These are phyloP conservation scores for Python bivittatus DNA, from an alignment of 2,113 vertebrate genomes.

Conservation along the genomic window DNA sequence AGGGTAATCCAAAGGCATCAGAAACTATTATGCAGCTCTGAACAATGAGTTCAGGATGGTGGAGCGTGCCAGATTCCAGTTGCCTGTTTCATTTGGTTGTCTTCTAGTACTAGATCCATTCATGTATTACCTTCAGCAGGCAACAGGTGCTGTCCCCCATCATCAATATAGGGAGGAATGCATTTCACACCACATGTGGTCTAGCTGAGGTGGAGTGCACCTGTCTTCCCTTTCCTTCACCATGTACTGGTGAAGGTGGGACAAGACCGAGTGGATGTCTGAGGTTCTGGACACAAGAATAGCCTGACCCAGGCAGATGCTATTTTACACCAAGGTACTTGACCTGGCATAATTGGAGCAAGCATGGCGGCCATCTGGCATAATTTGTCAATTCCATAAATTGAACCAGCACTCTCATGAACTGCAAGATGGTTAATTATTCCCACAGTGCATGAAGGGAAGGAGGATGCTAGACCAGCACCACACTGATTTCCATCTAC, in stretches of 20 bases:
- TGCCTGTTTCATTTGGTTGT: not conserved
- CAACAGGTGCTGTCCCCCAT: not conserved
- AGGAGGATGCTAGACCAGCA: not conserved
- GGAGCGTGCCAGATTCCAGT: not conserved
- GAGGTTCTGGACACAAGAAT: not conserved
- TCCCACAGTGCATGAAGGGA: not conserved
- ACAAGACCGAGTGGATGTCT: not conserved
- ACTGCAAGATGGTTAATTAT: not conserved
- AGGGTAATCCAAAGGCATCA: not conserved
- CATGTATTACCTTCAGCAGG: not conserved
- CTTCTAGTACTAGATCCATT: not conserved
- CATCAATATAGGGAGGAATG: not conserved
- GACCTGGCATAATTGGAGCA: not conserved
- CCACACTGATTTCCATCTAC: not conserved
- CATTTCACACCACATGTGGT: not conserved
- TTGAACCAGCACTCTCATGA: not conserved
- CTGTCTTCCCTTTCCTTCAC: not conserved
- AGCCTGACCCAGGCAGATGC: not conserved
- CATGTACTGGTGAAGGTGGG: not conserved
- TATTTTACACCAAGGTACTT: not conserved
- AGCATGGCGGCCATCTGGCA: not conserved
- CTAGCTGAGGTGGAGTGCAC: not conserved
- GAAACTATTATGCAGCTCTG: not conserved
- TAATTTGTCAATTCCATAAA: not conserved
- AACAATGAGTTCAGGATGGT: not conserved